Evolutionary conservation across 2,113 vertebrate species (phyloP).

Genomic region (Nothocercus nigrocapillus): DNA sequence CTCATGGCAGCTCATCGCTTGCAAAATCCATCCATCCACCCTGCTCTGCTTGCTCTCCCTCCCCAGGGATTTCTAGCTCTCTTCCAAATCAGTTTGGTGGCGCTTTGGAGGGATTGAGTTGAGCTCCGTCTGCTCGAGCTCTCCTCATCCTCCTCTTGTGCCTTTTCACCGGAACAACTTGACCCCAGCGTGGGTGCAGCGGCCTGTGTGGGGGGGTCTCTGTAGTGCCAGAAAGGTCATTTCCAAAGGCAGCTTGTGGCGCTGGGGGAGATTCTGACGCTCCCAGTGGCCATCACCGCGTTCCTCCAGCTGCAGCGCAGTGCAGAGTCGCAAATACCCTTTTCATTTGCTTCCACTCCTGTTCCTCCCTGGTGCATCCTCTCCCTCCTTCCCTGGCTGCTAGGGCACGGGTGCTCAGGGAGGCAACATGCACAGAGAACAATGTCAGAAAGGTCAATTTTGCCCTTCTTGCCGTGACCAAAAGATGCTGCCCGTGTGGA

Average conservation of each 20-base stretch:
- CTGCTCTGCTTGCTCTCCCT: neutral
- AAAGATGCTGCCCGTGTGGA: too few species aligned
- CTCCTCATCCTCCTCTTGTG: neutral
- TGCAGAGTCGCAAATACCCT: neutral
- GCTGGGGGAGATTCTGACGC: neutral
- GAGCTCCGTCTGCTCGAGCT: neutral
- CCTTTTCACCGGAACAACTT: neutral
- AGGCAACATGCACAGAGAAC: too few species aligned
- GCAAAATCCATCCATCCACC: neutral
- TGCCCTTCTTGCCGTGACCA: too few species aligned
- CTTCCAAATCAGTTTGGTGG: neutral
- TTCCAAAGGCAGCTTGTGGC: neutral
- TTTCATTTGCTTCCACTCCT: neutral
- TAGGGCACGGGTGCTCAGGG: too few species aligned
- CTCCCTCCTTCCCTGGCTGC: neutral
- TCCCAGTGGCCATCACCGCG: neutral
- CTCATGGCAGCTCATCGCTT: neutral
- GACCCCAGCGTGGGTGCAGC: neutral
- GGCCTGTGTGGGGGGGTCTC: neutral
- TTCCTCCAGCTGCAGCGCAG: too few species aligned
- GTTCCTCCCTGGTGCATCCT: neutral
- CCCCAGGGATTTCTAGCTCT: neutral
- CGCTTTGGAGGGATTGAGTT: neutral
- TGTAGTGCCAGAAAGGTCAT: neutral
- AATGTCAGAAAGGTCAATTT: too few species aligned